phyloP scores from a whole-genome alignment of 64 coral and sea anemone species.

The Montipora foliosa region DNA sequence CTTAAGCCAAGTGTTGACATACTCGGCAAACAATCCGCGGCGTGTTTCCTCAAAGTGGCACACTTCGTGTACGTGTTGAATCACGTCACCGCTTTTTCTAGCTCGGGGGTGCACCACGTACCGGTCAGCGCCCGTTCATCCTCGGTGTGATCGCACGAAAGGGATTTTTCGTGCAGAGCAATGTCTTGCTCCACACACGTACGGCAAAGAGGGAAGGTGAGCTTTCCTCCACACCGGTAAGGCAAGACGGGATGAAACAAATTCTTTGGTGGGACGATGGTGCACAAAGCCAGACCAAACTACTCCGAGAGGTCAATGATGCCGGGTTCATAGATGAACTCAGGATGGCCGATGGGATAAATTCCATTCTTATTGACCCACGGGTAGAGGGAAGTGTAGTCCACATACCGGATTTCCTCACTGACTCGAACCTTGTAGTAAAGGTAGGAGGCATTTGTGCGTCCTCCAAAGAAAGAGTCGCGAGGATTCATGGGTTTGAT shows the following conservation, averaged over 20 bases:
- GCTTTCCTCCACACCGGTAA: conserved; percentile 23
- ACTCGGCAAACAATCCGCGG: neutral
- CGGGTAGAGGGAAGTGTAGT: conserved; percentile 3
- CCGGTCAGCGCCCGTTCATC: neutral
- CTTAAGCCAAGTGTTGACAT: conserved; percentile 36
- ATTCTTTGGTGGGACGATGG: neutral
- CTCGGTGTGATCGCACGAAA: neutral
- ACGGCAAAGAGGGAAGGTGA: conserved; percentile 42
- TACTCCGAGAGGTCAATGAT: neutral
- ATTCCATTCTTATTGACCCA: neutral
- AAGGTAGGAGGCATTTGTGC: conserved; percentile 36
- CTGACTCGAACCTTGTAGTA: neutral
- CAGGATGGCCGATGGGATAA: neutral
- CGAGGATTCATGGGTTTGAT: neutral
- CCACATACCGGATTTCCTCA: neutral
- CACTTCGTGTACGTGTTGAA: neutral
- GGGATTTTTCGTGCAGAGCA: neutral
- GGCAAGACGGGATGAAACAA: conserved; percentile 44
- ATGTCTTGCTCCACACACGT: neutral
- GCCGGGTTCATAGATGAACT: neutral
- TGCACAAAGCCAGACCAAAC: conserved; percentile 19
- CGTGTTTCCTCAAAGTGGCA: conserved; percentile 22
- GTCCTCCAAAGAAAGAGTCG: conserved; percentile 36
- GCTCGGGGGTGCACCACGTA: neutral
- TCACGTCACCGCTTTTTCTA: conserved; percentile 16